These are phyloP conservation scores for Fukomys damarensis DNA, from an alignment of 2,113 vertebrate species.

Conservation along the genomic window DNA sequence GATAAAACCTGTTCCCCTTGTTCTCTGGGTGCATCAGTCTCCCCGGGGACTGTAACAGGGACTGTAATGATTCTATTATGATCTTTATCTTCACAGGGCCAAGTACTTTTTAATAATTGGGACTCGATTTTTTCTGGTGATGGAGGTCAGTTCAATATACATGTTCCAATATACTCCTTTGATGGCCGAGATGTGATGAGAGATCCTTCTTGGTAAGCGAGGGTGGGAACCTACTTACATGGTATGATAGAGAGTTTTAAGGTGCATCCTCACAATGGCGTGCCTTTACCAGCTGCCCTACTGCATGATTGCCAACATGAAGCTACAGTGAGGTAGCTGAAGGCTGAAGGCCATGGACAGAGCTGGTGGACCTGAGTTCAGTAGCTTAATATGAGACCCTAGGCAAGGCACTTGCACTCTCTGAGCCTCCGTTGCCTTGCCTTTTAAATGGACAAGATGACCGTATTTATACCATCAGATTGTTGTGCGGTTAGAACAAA, in stretches of 20 bases:
- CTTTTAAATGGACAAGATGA: background rate
- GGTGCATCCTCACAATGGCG: background rate
- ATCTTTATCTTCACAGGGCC: constrained; percentile 89
- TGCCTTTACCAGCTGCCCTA: background rate
- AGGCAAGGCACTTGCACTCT: background rate
- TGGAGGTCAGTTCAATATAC: constrained; percentile 87
- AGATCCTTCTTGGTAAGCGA: constrained; percentile 94
- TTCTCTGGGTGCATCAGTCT: background rate
- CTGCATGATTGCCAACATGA: background rate
- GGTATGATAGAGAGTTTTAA: background rate
- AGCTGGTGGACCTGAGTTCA: background rate
- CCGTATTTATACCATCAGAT: too few relatives aligned
- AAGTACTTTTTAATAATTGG: constrained; percentile 95
- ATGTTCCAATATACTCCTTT: constrained; percentile 96
- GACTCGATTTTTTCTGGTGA: constrained; percentile 92
- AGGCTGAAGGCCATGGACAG: background rate
- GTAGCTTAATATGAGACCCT: background rate
- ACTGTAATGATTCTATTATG: constrained; percentile 6
- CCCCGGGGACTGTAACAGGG: background rate
- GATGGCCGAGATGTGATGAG: constrained; percentile 95
- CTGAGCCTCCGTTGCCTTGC: background rate
- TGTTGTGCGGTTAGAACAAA: background rate
- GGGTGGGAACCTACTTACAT: background rate
- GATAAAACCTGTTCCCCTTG: background rate
- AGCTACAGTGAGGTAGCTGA: background rate